Percentiles rank a stretch among this genome's conserved stretches.
These are phyloP conservation scores for Catostomus latipinnis DNA, from an alignment of 2,797 vertebrate genomes.

Conservation along the genomic window DNA sequence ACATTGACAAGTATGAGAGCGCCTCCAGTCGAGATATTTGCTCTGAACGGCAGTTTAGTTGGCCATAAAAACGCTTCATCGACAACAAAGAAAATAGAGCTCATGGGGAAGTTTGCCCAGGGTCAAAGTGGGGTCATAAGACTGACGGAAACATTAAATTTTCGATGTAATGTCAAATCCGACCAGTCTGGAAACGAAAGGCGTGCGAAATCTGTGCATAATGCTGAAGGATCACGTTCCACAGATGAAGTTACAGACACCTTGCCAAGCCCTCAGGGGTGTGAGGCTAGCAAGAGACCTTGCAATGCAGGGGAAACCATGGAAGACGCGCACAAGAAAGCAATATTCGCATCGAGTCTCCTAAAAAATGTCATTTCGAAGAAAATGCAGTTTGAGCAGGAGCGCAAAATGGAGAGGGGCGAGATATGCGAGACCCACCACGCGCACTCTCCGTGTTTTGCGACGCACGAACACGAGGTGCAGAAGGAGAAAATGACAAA, in stretches of 20 bases:
- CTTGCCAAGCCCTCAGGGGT: constrained; percentile 70
- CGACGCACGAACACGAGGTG: constrained; percentile 70
- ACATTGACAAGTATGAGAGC: constrained; percentile 66
- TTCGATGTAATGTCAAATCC: constrained; percentile 83
- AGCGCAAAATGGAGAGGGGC: constrained; percentile 97
- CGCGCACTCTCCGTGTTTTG: constrained; percentile 54
- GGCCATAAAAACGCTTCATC: constrained; percentile 60
- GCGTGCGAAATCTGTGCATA: constrained; percentile 72
- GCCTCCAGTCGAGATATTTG: constrained; percentile 82
- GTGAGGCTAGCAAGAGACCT: constrained; percentile 67
- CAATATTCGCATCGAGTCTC: constrained; percentile 90
- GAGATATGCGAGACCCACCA: constrained; percentile 82
- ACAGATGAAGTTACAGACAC: constrained; percentile 82
- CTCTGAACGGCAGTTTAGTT: constrained; percentile 68
- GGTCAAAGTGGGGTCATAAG: constrained; percentile 80
- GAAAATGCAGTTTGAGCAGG: constrained; percentile 96
- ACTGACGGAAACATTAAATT: constrained; percentile 86
- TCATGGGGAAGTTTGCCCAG: constrained; percentile 76
- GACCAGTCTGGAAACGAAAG: constrained; percentile 70
- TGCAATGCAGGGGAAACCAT: constrained; percentile 72
- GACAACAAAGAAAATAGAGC: constrained; percentile 70
- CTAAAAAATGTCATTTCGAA: constrained; percentile 97
- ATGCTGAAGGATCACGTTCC: constrained; percentile 78
- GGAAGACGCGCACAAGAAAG: constrained; percentile 88
- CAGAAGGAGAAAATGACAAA: constrained; percentile 66